Conservation (phyloP, 2,888 invertebrate species). For the Cheiracanthium punctorium region DNA sequence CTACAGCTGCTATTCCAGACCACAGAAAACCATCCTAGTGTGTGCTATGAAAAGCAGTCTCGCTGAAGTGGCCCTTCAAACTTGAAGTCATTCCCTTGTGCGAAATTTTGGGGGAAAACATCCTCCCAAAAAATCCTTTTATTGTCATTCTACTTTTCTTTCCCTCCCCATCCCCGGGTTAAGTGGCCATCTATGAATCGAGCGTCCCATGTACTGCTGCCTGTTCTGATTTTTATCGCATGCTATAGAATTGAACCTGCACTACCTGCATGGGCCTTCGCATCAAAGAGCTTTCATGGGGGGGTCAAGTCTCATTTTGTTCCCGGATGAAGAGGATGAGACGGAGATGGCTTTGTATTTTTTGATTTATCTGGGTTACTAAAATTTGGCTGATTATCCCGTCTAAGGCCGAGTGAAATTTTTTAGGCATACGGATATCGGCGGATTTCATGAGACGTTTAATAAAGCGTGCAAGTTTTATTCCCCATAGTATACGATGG, state of each 20-base stretch:
- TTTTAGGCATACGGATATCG: too few species aligned
- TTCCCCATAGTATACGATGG: too few species aligned
- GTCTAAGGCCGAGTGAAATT: too few species aligned
- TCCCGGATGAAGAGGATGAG: constrained; percentile 26
- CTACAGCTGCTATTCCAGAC: constrained; percentile 35
- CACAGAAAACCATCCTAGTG: constrained; percentile 27
- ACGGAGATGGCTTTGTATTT: too few species aligned
- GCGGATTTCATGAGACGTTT: too few species aligned
- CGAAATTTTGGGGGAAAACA: not conserved
- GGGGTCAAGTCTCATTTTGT: constrained; percentile 39
- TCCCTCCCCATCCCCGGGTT: constrained; percentile 13
- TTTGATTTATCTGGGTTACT: constrained; percentile 30
- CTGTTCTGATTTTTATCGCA: constrained; percentile 33
- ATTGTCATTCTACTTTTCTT: constrained; percentile 19
- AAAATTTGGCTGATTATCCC: constrained; percentile 30
- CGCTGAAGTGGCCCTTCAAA: constrained; percentile 51
- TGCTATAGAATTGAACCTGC: constrained; percentile 20
- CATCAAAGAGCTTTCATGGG: constrained; percentile 1
- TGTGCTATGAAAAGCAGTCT: constrained; percentile 13
- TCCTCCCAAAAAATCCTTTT: constrained; percentile 43
- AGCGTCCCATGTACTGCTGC: constrained; percentile 11
- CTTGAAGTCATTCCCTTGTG: constrained; percentile 39
- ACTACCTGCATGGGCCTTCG: constrained; percentile 31
- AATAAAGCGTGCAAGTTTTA: too few species aligned
- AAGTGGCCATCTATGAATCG: constrained; percentile 62